phyloP scores from a whole-genome alignment of 2,113 vertebrate species.

The Alaudala cheleensis region DNA sequence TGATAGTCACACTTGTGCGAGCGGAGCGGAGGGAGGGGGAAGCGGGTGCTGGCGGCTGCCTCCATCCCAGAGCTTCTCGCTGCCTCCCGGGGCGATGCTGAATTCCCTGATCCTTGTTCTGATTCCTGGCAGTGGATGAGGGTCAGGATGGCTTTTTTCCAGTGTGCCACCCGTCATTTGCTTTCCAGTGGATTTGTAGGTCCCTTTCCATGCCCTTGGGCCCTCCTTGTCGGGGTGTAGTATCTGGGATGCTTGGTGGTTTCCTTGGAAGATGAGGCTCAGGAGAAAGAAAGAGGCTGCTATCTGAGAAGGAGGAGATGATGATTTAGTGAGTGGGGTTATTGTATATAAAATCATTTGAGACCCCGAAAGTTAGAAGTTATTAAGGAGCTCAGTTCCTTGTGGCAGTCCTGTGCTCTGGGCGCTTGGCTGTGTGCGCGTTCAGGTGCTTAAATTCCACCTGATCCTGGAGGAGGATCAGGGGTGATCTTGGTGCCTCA shows the following conservation, averaged over 20 bases:
- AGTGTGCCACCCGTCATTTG: fast-evolving
- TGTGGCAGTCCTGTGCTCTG: not conserved
- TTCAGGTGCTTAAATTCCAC: not conserved
- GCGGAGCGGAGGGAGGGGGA: not conserved
- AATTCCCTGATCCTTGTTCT: not conserved
- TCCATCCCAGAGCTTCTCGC: not conserved
- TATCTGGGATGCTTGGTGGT: not conserved
- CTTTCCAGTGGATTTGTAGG: not conserved
- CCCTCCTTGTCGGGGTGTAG: fast-evolving
- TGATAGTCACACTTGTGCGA: constrained; percentile 1
- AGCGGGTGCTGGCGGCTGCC: not conserved
- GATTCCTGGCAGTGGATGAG: not conserved
- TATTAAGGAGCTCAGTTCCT: not conserved
- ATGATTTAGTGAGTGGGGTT: not conserved
- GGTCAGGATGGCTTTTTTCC: not conserved
- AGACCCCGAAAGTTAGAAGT: not conserved
- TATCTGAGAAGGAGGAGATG: not conserved
- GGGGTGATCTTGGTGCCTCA: fast-evolving
- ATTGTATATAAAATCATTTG: not conserved
- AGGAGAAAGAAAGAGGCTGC: not conserved
- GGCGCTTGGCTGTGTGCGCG: fast-evolving
- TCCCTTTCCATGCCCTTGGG: not conserved
- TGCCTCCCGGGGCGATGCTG: fast-evolving
- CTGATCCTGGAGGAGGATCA: fast-evolving
- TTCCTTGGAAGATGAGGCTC: not conserved